Base-by-base conservation (phyloP, 2,797 vertebrate species). In the Pseudocheirus occidentalis region DNA sequence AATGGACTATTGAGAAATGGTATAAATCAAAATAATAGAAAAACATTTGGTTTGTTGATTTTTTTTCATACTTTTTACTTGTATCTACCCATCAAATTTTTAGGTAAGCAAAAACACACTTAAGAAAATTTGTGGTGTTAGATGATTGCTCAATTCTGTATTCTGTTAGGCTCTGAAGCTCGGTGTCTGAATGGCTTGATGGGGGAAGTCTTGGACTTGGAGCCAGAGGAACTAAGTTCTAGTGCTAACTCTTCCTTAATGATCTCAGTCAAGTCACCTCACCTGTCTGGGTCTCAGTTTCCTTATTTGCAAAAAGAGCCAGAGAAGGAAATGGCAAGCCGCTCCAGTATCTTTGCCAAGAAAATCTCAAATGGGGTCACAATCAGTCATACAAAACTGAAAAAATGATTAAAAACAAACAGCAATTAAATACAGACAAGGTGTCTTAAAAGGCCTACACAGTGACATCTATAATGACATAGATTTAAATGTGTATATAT, bases 11-110 rank as follows among this genome's bases (percentile, higher is more conserved):
- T 93, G 53, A 21, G 52, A 95, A 95, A 58, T 92, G 93, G 56
- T n/a, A n/a, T 55, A 57, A 91, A 27, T 87, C 90, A 91, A 91
- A 93, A 62, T 94, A 10, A 55, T 93, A 50, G 62, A 40, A 31
- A 59, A 46, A 55, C 55, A 58, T 59, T 92, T 95, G 16, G 2
- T 11, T 95, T 90, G 55, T 4, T 87, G 54, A 90, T 94, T 40
- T 57, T 94, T 94, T 89, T 93, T 94, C 54, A 50, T 91, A 55
- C 21, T 29, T 92, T 94, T 54, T 89, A 91, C 95, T 90, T 52
- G 27, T 40, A 94, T 87, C 31, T 5, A 50, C n/a, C 6, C 5
- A 94, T 46, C 90, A 91, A 50, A 28, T 55, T 10, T 94, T 55
- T 94, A 94, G 27, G 90, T 40, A 96, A 94, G 0, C 28, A 46